These are phyloP conservation scores for Pan paniscus DNA, from an alignment of 2,113 vertebrate species.

Conservation along the genomic window DNA sequence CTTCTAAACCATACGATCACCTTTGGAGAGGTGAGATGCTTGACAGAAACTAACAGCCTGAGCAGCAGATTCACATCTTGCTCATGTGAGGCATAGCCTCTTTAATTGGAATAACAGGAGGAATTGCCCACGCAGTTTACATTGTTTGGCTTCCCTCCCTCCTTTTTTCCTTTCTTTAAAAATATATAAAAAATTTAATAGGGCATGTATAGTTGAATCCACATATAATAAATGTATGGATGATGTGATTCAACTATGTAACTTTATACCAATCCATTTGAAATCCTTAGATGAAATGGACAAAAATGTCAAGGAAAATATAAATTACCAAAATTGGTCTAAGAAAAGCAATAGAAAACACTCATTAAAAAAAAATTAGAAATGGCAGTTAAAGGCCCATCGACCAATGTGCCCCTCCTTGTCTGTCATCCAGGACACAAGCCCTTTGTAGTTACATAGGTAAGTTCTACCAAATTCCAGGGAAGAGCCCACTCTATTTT, in stretches of 20 bases:
- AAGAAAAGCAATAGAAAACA: constrained; percentile 58
- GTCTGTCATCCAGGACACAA: background rate
- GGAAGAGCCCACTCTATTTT: background rate
- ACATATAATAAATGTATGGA: constrained; percentile 45
- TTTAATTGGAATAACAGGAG: background rate
- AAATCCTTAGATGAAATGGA: constrained; percentile 64
- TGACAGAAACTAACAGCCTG: background rate
- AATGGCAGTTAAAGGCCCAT: background rate
- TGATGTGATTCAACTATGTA: constrained; percentile 21
- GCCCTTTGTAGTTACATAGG: background rate
- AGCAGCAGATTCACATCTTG: background rate
- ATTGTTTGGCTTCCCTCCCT: background rate
- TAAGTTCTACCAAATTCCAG: background rate
- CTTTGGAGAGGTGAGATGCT: background rate
- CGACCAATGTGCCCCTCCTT: background rate
- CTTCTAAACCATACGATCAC: background rate
- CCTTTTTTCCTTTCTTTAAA: background rate
- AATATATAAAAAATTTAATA: background rate
- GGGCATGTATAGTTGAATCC: background rate
- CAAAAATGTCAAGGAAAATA: constrained; percentile 58
- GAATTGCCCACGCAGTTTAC: background rate
- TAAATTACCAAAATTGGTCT: constrained; percentile 45
- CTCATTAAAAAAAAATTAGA: constrained; percentile 18
- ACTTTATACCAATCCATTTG: constrained; percentile 39
- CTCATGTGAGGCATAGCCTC: background rate